Evolutionary conservation across 2,797 vertebrate species (phyloP), one percentile per base, ranked within the genome.

Genomic region (Emys orbicularis): DNA sequence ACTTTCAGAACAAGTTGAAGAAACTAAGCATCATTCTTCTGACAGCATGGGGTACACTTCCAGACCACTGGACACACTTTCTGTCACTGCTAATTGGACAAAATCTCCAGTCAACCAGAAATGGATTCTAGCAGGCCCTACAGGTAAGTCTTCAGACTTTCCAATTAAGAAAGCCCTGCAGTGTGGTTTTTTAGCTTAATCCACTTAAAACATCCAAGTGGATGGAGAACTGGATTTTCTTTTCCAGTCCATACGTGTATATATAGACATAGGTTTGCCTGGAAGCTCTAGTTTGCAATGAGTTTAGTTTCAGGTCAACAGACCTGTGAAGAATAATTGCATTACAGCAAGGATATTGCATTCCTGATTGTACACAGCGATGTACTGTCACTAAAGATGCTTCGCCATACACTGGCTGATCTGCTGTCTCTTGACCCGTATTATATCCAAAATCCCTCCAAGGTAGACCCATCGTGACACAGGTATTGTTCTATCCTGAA

Each of bases 71-170:
- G 83, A 52, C 85, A 93, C 3, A 0, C 82, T 59, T 86, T 82
- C 93, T 96, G 96, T 97, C 97, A 87, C 54, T 61, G 90, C 19
- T 0, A 81, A 97, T 95, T 8, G 88, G 80, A 74, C 95, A 80
- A 94, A 87, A 81, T 90, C 93, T 96, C 95, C 96, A 97, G 1
- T 91, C 96, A 97, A 72, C 96, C 97, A 93, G 59, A 89, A 92
- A 74, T 0, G n/a, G 80, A 84, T 68, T 85, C 88, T 80, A 94
- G 65, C 1, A 0, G 68, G 23, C 85, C 96, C 96, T 90, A 41
- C 94, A 93, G 96, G 96, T 90, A 96, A 96, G 96, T 95, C 95
- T 41, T 81, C 50, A 79, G 72, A 87, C 84, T 83, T 89, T 87
- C 81, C 87, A 89, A 79, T 83, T 12, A 34, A 97, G 77, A 90